phyloP scores from a whole-genome alignment of 2,113 vertebrate genomes.

The Salminus brasiliensis region DNA sequence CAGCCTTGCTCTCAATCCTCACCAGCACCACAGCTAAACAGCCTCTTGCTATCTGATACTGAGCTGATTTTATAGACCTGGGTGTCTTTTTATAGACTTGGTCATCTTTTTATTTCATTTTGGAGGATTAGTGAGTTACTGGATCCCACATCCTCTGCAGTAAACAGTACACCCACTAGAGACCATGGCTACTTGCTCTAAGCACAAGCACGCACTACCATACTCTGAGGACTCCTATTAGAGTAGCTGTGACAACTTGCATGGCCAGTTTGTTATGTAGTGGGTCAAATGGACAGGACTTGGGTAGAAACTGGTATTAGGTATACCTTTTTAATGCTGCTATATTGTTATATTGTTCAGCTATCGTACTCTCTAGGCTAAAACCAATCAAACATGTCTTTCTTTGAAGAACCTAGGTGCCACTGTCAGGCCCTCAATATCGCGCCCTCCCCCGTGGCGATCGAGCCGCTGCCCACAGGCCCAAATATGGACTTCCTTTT shows the following conservation, averaged over 20 bases:
- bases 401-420: too few species aligned
- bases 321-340: neutral
- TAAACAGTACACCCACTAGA: neutral
- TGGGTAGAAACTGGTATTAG: neutral
- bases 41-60: neutral
- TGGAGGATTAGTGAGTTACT: slow-evolving; percentile 17
- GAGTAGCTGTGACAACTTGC: neutral
- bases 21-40: neutral
- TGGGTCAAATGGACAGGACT: neutral
- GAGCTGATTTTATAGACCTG: neutral
- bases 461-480: too few species aligned
- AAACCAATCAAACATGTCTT: neutral
- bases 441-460: too few species aligned
- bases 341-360: neutral
- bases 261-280: neutral
- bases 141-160: slow-evolving; percentile 4
- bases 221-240: neutral
- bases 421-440: too few species aligned
- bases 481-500: too few species aligned
- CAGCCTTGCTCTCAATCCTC: neutral
- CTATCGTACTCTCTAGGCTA: neutral
- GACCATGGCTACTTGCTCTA: neutral
- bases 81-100: neutral
- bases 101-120: slow-evolving; percentile 17
- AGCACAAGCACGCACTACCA: neutral